These are phyloP conservation scores for Bujurquina vittata DNA, from an alignment of 2,113 vertebrate species.

Conservation along the genomic window DNA sequence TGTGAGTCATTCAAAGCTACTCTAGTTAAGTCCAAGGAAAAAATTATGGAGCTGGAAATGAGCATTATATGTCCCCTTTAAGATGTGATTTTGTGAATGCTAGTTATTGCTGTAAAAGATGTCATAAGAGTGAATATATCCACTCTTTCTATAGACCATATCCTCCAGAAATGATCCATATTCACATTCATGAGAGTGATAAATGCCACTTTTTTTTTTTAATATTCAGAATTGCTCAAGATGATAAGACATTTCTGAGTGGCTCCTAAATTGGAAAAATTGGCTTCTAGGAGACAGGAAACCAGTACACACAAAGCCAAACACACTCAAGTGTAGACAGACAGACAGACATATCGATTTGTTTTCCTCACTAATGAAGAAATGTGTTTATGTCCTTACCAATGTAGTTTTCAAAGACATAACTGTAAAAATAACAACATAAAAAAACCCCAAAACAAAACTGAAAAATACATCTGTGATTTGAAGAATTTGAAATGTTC, in stretches of 20 bases:
- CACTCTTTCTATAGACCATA: background rate
- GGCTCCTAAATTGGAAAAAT: background rate
- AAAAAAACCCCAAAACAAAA: background rate
- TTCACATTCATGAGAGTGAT: background rate
- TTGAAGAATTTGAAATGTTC: background rate
- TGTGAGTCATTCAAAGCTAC: background rate
- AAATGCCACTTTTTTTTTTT: background rate
- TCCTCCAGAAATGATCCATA: background rate
- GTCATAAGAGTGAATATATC: background rate
- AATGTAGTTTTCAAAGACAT: background rate
- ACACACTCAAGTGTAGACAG: slow-evolving; percentile 26
- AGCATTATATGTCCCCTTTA: background rate
- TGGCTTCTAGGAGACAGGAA: slow-evolving; percentile 15
- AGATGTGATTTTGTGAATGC: background rate
- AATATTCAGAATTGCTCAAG: background rate
- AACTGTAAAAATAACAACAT: background rate
- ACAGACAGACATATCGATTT: slow-evolving; percentile 52
- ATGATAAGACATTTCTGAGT: background rate
- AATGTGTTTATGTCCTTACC: background rate
- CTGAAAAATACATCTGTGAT: background rate
- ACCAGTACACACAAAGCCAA: background rate
- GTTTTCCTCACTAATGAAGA: slow-evolving; percentile 43
- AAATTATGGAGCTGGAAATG: background rate
- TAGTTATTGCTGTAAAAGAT: background rate
- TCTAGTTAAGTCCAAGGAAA: background rate